Conservation (phyloP, 92 coral and sea anemone species). For the Porites cylindrica region DNA sequence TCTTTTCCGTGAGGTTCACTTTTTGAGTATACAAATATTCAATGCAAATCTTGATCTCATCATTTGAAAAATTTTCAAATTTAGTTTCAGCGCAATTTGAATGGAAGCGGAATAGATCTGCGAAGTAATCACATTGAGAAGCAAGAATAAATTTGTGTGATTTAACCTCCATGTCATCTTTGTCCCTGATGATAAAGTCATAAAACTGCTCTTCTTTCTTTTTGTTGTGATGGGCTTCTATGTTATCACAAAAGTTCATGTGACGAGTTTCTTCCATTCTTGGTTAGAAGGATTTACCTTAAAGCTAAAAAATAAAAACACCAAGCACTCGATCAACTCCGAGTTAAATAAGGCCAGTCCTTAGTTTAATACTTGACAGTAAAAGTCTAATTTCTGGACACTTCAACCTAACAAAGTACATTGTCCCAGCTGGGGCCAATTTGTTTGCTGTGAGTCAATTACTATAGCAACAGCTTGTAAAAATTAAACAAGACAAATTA, state of each 20-base stretch:
- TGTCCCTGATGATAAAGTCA: slow-evolving; percentile 21
- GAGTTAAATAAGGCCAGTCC: no score
- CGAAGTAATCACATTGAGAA: slow-evolving; percentile 21
- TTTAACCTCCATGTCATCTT: not conserved
- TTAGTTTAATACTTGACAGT: no score
- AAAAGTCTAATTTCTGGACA: no score
- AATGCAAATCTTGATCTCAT: slow-evolving; percentile 10
- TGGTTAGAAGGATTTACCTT: not conserved
- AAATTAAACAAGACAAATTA: no score
- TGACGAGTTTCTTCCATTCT: not conserved
- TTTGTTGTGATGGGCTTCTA: slow-evolving; percentile 1
- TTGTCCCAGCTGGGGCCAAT: no score
- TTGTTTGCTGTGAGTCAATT: no score
- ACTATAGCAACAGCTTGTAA: no score
- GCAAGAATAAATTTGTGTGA: slow-evolving; percentile 10
- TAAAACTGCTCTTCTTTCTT: slow-evolving; percentile 10
- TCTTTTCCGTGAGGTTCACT: not conserved
- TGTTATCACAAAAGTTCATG: slow-evolving; percentile 1
- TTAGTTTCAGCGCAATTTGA: not conserved
- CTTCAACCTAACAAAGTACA: no score
- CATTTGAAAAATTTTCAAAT: not conserved
- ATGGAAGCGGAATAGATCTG: not conserved
- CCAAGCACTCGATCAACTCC: no score
- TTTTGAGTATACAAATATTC: not conserved
- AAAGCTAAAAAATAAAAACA: no score